A percentile compares a stretch with the other conserved stretches of the same genome.
phyloP scores from a whole-genome alignment of 2,888 invertebrate species.

The Synanthedon andrenaeformis region DNA sequence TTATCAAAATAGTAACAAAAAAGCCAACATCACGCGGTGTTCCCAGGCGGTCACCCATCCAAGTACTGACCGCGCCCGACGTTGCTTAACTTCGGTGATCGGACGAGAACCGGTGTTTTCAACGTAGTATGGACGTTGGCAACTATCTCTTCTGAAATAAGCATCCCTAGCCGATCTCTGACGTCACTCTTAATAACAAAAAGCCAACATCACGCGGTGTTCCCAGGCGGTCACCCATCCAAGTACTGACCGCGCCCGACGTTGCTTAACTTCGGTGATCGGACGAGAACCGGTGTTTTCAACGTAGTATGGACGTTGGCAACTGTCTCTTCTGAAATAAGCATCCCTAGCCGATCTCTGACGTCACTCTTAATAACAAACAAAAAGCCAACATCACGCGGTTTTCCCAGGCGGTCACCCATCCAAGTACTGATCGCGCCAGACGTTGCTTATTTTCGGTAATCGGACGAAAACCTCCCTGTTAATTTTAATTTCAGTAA shows the following conservation, averaged over 20 bases:
- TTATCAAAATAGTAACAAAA: too few relatives aligned
- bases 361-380: background rate
- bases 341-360: too few relatives aligned
- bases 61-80: conserved; percentile 20
- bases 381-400: conserved; percentile 17
- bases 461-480: conserved; percentile 17
- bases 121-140: conserved; percentile 20
- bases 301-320: conserved; percentile 20
- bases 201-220: conserved; percentile 18
- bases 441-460: conserved; percentile 21
- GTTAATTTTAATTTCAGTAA: too few relatives aligned
- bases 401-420: conserved; percentile 22
- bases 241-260: conserved; percentile 20
- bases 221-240: conserved; percentile 22
- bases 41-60: conserved; percentile 22
- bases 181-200: conserved; percentile 1
- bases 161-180: too few relatives aligned
- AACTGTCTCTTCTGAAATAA: too few relatives aligned
- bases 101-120: conserved; percentile 21
- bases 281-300: conserved; percentile 20
- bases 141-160: too few relatives aligned
- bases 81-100: conserved; percentile 22
- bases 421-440: conserved; percentile 20
- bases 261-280: conserved; percentile 22
- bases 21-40: conserved; percentile 18